These are phyloP conservation scores for Discoglossus pictus DNA, from an alignment of 2,797 vertebrate genomes.

Conservation along the genomic window DNA sequence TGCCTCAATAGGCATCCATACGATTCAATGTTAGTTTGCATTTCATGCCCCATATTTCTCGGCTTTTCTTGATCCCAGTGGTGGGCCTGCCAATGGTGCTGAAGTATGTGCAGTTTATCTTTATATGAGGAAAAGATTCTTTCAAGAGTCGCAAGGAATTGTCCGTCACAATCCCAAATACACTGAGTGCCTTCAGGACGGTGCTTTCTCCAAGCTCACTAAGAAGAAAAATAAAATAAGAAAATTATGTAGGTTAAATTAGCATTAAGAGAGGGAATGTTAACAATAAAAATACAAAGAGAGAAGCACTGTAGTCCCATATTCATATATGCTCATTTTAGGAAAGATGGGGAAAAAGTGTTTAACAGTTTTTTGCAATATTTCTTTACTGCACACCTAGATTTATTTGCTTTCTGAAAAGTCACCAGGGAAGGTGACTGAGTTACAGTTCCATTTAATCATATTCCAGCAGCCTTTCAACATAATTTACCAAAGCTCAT, in stretches of 20 bases:
- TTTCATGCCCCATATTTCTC: conserved; percentile 80
- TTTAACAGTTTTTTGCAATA: too few relatives aligned
- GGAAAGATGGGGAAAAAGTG: too few relatives aligned
- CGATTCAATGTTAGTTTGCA: conserved; percentile 72
- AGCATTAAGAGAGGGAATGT: too few relatives aligned
- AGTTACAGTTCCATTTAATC: too few relatives aligned
- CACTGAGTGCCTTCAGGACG: conserved; percentile 78
- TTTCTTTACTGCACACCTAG: too few relatives aligned
- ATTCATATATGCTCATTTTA: too few relatives aligned
- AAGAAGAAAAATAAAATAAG: conserved; percentile 12
- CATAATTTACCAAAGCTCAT: too few relatives aligned
- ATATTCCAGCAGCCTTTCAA: too few relatives aligned
- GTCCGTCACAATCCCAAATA: conserved; percentile 85
- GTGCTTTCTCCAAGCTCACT: conserved; percentile 81
- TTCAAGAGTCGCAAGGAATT: conserved; percentile 73
- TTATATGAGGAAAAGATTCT: conserved; percentile 74
- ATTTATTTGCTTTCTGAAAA: too few relatives aligned
- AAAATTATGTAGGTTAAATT: too few relatives aligned
- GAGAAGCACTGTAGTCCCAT: neutral
- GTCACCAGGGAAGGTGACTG: too few relatives aligned
- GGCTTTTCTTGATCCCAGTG: conserved; percentile 59
- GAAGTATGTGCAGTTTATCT: conserved; percentile 82
- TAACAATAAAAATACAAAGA: neutral
- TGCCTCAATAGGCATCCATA: conserved; percentile 5
- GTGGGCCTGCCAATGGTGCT: conserved; percentile 84